Conservation (phyloP, 2,888 invertebrate species). For the Lottia scabra region DNA sequence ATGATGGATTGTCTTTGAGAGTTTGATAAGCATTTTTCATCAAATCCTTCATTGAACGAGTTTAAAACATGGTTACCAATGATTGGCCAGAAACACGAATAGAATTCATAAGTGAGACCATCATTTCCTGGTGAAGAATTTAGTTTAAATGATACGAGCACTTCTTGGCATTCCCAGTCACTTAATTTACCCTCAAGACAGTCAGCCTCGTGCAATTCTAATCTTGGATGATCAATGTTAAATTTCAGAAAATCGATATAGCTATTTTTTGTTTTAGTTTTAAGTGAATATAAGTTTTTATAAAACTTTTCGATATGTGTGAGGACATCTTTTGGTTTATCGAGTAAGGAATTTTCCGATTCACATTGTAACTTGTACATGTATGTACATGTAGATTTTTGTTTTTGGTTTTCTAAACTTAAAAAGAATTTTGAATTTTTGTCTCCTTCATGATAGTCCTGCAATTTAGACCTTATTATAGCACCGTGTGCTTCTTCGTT, state of each 20-base stretch:
- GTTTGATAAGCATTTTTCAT: not conserved
- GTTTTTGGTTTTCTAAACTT: conserved; percentile 46
- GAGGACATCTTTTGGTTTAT: too few species aligned
- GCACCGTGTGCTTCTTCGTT: conserved; percentile 13
- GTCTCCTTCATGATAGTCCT: conserved; percentile 18
- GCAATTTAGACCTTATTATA: conserved; percentile 8
- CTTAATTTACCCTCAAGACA: not conserved
- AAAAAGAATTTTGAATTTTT: conserved; percentile 63
- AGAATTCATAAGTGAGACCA: not conserved
- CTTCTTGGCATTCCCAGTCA: not conserved
- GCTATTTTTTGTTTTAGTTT: not conserved
- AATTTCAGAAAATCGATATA: not conserved
- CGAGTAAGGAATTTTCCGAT: too few species aligned
- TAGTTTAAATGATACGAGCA: not conserved
- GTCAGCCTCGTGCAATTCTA: not conserved
- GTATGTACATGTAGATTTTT: not conserved
- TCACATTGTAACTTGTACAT: too few species aligned
- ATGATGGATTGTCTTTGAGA: too few species aligned
- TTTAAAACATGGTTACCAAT: not conserved
- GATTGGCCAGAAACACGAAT: not conserved
- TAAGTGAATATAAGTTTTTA: not conserved
- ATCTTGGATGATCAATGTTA: not conserved
- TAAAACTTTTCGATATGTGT: not conserved
- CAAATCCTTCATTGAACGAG: not conserved
- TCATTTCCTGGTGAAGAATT: not conserved